These are phyloP conservation scores for Corythucha ciliata DNA, from an alignment of 2,888 invertebrate genomes.

Conservation along the genomic window DNA sequence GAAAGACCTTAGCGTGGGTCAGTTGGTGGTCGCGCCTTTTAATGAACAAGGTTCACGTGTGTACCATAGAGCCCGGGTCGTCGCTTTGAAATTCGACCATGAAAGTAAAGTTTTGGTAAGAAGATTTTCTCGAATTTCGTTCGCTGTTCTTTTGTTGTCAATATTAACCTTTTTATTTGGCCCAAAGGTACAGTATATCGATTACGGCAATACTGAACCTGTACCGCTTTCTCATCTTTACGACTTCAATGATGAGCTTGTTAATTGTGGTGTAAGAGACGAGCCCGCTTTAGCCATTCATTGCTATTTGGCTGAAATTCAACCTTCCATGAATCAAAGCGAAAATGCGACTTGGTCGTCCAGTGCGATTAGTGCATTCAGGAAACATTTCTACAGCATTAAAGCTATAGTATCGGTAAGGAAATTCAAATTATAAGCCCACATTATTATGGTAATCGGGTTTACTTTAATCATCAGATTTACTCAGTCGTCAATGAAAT, in stretches of 20 bases:
- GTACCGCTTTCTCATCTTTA: not conserved
- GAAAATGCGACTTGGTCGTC: too few relatives aligned
- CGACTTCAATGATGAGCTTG: constrained; percentile 4
- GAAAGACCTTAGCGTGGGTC: not conserved
- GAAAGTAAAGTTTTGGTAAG: not conserved
- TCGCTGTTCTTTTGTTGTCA: not conserved
- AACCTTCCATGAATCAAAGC: too few relatives aligned
- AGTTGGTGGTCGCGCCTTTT: not conserved
- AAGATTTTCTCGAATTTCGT: not conserved
- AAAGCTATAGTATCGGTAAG: too few relatives aligned
- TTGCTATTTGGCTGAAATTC: constrained; percentile 59
- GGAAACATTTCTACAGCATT: too few relatives aligned
- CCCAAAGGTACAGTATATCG: constrained; percentile 71
- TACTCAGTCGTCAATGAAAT: too few relatives aligned
- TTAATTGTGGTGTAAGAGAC: constrained; percentile 34
- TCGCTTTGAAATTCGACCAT: not conserved
- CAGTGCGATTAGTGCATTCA: too few relatives aligned
- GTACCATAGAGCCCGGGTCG: not conserved
- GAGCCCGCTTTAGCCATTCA: constrained; percentile 57
- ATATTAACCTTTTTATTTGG: constrained; percentile 35
- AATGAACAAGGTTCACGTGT: not conserved
- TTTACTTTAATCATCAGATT: too few relatives aligned
- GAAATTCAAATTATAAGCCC: too few relatives aligned
- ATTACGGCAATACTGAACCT: constrained; percentile 55
- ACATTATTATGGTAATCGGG: too few relatives aligned